Conservation (phyloP, 2,888 invertebrate genomes). For the Cheilosia vulpina region DNA sequence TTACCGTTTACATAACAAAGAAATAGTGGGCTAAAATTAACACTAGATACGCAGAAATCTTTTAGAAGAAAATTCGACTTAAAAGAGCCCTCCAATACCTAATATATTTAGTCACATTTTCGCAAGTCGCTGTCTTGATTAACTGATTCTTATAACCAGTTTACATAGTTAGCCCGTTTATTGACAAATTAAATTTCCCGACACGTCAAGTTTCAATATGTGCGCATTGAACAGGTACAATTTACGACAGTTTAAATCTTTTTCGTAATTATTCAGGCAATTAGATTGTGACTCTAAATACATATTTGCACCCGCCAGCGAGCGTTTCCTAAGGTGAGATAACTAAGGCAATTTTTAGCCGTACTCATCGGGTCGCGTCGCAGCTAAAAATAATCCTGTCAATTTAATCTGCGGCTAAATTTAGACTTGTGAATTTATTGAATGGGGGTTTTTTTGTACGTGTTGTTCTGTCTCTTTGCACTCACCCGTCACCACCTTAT, state of each 20-base stretch:
- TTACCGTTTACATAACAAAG: too few species aligned
- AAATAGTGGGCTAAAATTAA: too few species aligned
- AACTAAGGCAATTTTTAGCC: background rate
- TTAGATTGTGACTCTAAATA: conserved; percentile 21
- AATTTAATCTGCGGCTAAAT: conserved; percentile 48
- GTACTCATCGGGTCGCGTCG: too few species aligned
- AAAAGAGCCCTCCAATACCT: too few species aligned
- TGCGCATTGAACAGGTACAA: background rate
- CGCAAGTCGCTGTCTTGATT: background rate
- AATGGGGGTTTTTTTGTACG: conserved; percentile 6
- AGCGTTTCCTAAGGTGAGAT: background rate
- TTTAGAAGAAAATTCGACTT: too few species aligned
- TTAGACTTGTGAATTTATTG: conserved; percentile 44
- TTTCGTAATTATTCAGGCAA: conserved; percentile 17
- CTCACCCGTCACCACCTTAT: background rate
- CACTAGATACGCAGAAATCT: too few species aligned
- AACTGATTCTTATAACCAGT: background rate
- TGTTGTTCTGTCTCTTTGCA: conserved; percentile 7
- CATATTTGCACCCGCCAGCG: conserved; percentile 25
- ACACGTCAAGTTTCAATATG: background rate
- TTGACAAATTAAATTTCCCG: background rate
- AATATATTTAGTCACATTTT: background rate
- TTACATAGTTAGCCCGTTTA: background rate
- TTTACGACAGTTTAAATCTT: background rate
- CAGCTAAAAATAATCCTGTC: conserved; percentile 47